Evolutionary conservation across 2,113 vertebrate species (phyloP).

Genomic region (Dasyornis broadbenti): DNA sequence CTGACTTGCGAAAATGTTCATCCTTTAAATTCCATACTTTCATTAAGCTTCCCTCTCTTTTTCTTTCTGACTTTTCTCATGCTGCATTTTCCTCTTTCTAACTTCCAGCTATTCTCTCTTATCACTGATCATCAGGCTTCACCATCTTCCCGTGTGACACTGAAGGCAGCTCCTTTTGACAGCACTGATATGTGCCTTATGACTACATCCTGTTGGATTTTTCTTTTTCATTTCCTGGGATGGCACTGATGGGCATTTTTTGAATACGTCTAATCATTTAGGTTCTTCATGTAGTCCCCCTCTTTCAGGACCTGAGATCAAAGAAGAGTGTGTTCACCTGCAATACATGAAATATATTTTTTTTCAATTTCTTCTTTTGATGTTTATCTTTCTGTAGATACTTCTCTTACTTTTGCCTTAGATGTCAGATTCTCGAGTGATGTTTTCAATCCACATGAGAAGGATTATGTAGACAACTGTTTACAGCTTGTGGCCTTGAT

Average conservation of each 20-base stretch:
- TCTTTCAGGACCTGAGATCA: not conserved
- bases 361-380: not conserved
- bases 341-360: not conserved
- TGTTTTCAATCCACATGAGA: not conserved
- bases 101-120: not conserved
- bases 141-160: not conserved
- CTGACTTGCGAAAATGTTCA: not conserved
- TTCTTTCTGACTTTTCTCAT: not conserved
- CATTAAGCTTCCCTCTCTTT: not conserved
- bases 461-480: not conserved
- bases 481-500: not conserved
- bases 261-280: not conserved
- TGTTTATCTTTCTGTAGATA: not conserved
- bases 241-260: not conserved
- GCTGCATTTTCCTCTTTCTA: not conserved
- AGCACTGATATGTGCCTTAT: not conserved
- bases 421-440: not conserved
- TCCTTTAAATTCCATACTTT: not conserved
- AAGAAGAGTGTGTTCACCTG: not conserved
- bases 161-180: not conserved
- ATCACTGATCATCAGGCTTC: not conserved
- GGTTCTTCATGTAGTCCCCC: not conserved
- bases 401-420: not conserved
- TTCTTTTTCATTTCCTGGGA: not conserved
- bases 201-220: not conserved